Percentiles rank a stretch among this genome's conserved stretches.
phyloP scores from a whole-genome alignment of 2,113 vertebrate species.

The Heterocephalus glaber region DNA sequence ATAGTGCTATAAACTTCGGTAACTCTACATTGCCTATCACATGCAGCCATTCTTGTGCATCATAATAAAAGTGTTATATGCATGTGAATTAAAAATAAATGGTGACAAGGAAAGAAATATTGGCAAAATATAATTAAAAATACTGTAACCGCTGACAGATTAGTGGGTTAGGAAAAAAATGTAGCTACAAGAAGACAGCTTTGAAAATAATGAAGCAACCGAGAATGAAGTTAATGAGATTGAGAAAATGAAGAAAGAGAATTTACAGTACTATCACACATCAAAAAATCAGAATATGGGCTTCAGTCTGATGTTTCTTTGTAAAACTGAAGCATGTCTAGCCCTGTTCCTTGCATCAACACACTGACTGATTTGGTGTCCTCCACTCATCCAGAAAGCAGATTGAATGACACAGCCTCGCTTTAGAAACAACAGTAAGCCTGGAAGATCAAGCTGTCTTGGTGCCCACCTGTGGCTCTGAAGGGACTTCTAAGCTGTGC shows the following conservation, averaged over 20 bases:
- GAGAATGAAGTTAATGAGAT: slow-evolving; percentile 81
- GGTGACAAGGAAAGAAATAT: slow-evolving; percentile 79
- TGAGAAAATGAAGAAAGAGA: slow-evolving; percentile 80
- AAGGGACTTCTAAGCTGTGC: slow-evolving; percentile 29
- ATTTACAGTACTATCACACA: slow-evolving; percentile 66
- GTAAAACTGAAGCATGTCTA: slow-evolving; percentile 13
- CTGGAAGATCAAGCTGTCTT: slow-evolving; percentile 50
- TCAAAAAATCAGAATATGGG: slow-evolving; percentile 53
- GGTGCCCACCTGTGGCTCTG: background rate
- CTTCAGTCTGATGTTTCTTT: slow-evolving; percentile 18
- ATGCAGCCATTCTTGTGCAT: slow-evolving; percentile 35
- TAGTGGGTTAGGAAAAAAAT: slow-evolving; percentile 71
- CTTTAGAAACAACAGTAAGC: background rate
- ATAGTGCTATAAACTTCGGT: background rate
- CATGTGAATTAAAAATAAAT: slow-evolving; percentile 74
- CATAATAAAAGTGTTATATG: slow-evolving; percentile 74
- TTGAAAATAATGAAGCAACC: slow-evolving; percentile 79
- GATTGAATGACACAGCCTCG: background rate
- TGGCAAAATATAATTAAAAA: slow-evolving; percentile 79
- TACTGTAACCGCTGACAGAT: slow-evolving; percentile 76
- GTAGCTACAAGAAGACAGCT: slow-evolving; percentile 75
- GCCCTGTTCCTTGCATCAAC: background rate
- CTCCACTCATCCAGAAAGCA: background rate
- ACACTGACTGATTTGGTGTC: background rate
- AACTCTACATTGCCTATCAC: background rate